Conservation (phyloP, 2,888 invertebrate species). For the Drosophila leonis region DNA sequence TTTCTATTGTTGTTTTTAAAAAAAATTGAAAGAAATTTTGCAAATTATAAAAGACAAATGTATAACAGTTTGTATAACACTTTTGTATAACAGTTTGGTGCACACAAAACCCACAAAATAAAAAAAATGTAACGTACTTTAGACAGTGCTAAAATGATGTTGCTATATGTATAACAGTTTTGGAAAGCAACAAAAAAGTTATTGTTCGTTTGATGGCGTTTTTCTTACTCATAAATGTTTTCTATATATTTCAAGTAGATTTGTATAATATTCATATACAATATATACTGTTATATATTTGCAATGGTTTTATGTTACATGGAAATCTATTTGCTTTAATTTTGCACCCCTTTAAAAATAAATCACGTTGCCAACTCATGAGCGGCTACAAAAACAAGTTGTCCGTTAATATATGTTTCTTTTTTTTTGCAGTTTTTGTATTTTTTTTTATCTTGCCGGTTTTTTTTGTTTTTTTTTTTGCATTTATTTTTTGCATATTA, state of each 20-base stretch:
- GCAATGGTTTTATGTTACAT: conserved; percentile 5
- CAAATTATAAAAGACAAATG: no score
- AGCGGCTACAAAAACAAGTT: conserved; percentile 26
- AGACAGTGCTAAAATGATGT: background rate
- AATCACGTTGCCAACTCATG: conserved; percentile 71
- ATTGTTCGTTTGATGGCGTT: background rate
- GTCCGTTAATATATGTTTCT: conserved; percentile 28
- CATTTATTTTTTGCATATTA: conserved; percentile 37
- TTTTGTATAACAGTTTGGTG: background rate
- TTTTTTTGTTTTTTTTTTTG: conserved; percentile 7
- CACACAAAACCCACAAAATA: background rate
- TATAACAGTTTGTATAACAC: background rate
- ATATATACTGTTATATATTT: background rate
- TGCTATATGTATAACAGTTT: conserved; percentile 2
- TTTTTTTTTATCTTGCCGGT: background rate
- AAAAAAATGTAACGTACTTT: background rate
- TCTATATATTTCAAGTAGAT: background rate
- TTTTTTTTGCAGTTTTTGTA: conserved; percentile 26
- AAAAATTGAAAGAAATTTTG: no score
- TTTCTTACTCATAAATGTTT: background rate
- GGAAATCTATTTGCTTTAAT: conserved; percentile 4
- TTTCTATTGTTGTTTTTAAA: background rate
- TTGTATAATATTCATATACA: background rate
- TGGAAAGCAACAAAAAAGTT: background rate
- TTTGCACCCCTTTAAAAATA: conserved; percentile 17